Evolutionary conservation across 53 echinoderm and acorn worm species (phyloP).

Genomic region (Apostichopus leukothele): DNA sequence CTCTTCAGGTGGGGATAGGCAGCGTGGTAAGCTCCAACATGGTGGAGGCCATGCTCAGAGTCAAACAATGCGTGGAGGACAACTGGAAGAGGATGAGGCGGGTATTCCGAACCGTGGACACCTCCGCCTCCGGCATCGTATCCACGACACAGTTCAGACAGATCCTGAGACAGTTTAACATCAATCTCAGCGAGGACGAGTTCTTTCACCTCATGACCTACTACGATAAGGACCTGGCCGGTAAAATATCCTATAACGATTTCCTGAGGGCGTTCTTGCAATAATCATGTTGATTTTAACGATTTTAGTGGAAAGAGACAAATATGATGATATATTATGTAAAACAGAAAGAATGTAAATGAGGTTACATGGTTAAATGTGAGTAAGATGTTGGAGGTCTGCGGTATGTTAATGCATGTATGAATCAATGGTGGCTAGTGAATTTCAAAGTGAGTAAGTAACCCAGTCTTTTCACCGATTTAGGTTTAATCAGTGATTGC

Average conservation of each 20-base stretch:
- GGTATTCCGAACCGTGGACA: conserved; percentile 75
- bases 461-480: too few relatives aligned
- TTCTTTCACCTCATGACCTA: conserved; percentile 96
- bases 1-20: conserved; percentile 74
- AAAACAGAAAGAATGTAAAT: background rate
- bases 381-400: too few relatives aligned
- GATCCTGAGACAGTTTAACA: conserved; percentile 88
- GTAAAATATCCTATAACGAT: conserved; percentile 92
- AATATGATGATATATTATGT: background rate
- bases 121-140: conserved; percentile 71
- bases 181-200: conserved; percentile 93
- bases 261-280: conserved; percentile 90
- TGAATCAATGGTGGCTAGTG: too few relatives aligned
- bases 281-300: background rate
- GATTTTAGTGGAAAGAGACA: background rate
- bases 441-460: too few relatives aligned
- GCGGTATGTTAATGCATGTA: too few relatives aligned
- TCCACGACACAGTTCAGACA: conserved; percentile 77
- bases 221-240: conserved; percentile 84
- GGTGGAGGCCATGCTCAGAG: conserved; percentile 89
- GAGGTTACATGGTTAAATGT: too few relatives aligned
- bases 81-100: conserved; percentile 97
- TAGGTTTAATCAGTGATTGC: too few relatives aligned
- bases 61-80: conserved; percentile 66
- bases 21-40: conserved; percentile 65